These are phyloP conservation scores for Eilema griseolum DNA, from an alignment of 2,888 invertebrate species.

Conservation along the genomic window DNA sequence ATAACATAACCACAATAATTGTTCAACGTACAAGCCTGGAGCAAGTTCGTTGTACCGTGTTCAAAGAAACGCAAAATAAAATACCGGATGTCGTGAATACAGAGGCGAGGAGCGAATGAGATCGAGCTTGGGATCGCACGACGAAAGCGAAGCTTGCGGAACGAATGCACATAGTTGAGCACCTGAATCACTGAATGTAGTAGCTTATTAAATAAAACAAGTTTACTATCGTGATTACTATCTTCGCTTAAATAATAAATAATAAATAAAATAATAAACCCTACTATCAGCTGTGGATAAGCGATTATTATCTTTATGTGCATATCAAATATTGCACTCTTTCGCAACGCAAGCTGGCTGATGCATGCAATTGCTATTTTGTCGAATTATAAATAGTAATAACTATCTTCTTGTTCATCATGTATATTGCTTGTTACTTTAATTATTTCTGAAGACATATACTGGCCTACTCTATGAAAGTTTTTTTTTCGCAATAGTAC, in stretches of 20 bases:
- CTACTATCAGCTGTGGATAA: constrained; percentile 8
- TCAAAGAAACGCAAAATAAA: constrained; percentile 68
- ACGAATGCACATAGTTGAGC: constrained; percentile 64
- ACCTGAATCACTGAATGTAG: constrained; percentile 40
- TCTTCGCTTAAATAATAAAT: constrained; percentile 19
- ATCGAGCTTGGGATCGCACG: constrained; percentile 68
- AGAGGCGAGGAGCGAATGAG: constrained; percentile 63
- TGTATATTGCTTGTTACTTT: neutral
- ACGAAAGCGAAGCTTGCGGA: constrained; percentile 70
- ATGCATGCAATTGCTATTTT: neutral
- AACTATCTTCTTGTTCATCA: neutral
- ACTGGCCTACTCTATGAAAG: neutral
- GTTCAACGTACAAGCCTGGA: constrained; percentile 49
- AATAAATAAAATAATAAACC: constrained; percentile 8
- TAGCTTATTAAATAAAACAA: constrained; percentile 52
- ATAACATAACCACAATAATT: constrained; percentile 52
- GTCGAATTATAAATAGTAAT: neutral
- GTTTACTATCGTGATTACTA: constrained; percentile 42
- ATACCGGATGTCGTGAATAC: constrained; percentile 77
- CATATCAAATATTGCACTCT: neutral
- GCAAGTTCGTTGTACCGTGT: constrained; percentile 57
- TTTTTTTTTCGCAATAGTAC: no score
- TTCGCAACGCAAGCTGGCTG: neutral
- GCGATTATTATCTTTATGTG: neutral
- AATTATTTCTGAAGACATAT: neutral